phyloP scores from a whole-genome alignment of 2,113 vertebrate genomes.

The Campylomormyrus tamandua region DNA sequence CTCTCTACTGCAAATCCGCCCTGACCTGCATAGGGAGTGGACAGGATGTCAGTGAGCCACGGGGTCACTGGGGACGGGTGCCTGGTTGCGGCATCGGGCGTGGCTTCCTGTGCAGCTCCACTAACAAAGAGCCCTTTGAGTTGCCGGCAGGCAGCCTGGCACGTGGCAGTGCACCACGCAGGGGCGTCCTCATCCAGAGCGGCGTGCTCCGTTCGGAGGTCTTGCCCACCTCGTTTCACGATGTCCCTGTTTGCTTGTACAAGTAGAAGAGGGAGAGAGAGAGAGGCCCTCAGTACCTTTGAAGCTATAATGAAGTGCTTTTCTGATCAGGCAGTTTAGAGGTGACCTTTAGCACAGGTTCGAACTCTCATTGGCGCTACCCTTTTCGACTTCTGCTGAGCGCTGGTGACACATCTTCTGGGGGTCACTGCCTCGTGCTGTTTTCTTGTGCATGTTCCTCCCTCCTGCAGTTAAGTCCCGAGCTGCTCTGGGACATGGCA shows the following conservation, averaged over 20 bases:
- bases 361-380: background rate
- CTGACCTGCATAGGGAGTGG: background rate
- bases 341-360: background rate
- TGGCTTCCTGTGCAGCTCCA: background rate
- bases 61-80: background rate
- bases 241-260: background rate
- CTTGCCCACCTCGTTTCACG: background rate
- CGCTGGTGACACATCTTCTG: background rate
- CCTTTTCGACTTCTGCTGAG: background rate
- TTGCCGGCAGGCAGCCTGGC: background rate
- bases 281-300: background rate
- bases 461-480: background rate
- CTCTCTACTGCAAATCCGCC: background rate
- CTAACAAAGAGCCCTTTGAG: background rate
- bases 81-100: background rate
- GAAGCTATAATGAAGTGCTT: conserved; percentile 20
- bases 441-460: background rate
- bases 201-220: background rate
- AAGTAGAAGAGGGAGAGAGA: background rate
- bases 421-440: background rate
- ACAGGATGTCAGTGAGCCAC: background rate
- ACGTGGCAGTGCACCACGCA: background rate
- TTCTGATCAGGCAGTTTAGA: conserved; percentile 4
- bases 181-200: background rate
- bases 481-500: background rate